Percentiles rank a stretch among this genome's conserved stretches.
Evolutionary conservation across 2,888 invertebrate species (phyloP).

Genomic region (Caenorhabditis doughertyi): DNA sequence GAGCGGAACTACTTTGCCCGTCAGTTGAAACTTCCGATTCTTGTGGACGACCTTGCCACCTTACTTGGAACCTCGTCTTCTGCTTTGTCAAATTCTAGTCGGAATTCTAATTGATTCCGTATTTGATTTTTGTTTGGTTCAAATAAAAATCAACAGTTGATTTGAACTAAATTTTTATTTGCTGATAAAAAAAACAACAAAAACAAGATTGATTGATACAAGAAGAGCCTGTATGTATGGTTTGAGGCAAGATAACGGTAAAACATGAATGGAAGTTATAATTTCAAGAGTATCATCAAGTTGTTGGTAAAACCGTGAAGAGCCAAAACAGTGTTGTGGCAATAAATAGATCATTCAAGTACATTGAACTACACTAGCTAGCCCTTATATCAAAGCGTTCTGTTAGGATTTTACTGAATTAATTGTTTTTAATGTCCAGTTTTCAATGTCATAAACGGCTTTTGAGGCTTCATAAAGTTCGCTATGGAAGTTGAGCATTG

Average conservation of each 20-base stretch:
- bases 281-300: conserved; percentile 24
- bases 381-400: conserved; percentile 11
- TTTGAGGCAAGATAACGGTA: not conserved
- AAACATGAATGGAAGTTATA: conserved; percentile 15
- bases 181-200: not conserved
- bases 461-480: conserved; percentile 70
- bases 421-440: conserved; percentile 54
- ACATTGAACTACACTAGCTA: not conserved
- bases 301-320: conserved; percentile 33
- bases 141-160: conserved; percentile 35
- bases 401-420: not conserved
- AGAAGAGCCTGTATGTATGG: not conserved
- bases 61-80: conserved; percentile 15
- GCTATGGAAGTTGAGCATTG: conserved; percentile 76
- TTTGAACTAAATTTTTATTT: not conserved
- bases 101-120: conserved; percentile 18
- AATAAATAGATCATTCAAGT: conserved; percentile 38
- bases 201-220: not conserved
- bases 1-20: conserved; percentile 33
- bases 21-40: conserved; percentile 39
- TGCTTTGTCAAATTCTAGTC: not conserved
- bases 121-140: conserved; percentile 9
- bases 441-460: conserved; percentile 61
- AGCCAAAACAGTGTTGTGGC: conserved; percentile 1
- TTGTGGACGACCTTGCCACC: conserved; percentile 36